Evolutionary conservation across 2,888 invertebrate species (phyloP).

Genomic region (Nineta flava): DNA sequence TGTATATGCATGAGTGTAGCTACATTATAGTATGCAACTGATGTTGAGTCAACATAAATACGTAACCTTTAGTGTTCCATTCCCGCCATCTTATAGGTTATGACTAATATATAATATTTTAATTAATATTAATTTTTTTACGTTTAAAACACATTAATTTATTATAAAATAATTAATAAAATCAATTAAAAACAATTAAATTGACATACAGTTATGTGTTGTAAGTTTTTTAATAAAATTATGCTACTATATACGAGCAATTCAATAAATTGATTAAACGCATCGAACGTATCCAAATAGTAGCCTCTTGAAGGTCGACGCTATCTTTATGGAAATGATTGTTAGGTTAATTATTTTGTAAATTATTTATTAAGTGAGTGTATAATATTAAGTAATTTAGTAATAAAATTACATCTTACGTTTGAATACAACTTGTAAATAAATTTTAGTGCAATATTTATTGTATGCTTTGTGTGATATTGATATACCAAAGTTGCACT

Average conservation of each 20-base stretch:
- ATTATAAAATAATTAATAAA: not conserved
- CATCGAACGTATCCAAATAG: slow-evolving; percentile 2
- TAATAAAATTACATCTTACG: too few species aligned
- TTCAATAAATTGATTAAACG: not conserved
- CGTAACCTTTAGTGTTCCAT: slow-evolving; percentile 1
- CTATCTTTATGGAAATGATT: slow-evolving; percentile 24
- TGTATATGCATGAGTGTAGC: not conserved
- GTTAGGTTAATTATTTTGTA: slow-evolving; percentile 26
- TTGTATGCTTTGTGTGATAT: not conserved
- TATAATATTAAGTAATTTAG: not conserved
- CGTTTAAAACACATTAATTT: not conserved
- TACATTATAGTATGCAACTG: too few species aligned
- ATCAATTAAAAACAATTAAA: too few species aligned
- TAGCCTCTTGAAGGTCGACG: slow-evolving; percentile 24
- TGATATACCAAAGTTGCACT: not conserved
- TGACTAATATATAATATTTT: not conserved
- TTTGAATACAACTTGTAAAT: too few species aligned
- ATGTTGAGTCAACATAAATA: not conserved
- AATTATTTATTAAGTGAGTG: slow-evolving; percentile 21
- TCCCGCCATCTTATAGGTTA: not conserved
- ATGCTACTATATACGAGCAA: too few species aligned
- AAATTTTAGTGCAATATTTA: too few species aligned
- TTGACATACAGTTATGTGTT: too few species aligned
- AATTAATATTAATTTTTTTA: not conserved
- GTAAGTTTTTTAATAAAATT: too few species aligned